Base-by-base conservation (phyloP, 2,888 invertebrate genomes). In the Stenchaetothrips biformis region DNA sequence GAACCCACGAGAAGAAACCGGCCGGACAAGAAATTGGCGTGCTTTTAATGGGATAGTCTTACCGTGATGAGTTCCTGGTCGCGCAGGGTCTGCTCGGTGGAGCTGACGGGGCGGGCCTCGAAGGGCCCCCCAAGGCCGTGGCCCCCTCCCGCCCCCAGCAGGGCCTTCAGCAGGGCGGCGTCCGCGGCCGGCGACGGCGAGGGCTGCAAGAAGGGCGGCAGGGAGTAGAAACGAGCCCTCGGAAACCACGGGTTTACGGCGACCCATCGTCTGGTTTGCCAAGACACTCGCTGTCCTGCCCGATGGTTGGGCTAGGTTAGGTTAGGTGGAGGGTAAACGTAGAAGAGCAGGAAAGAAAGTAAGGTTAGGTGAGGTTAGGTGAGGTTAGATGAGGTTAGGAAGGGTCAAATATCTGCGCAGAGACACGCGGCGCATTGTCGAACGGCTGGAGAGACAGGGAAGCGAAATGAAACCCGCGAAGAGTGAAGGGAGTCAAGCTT, bases 31-130 rank as follows among this genome's bases (percentile, higher is more conserved):
- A 11, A 7, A 7, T 49, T 49, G 49, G 8, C 49, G 8, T 49
- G 49, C 49, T 11, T 7, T 9, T 11, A 9, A 11, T 49, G 11
- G 49, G 49, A 49, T 11, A 49, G 7, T 2, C 67, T 67, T 21
- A 67, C 67, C 67, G 67, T 74, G 67, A 74, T 74, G 67, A 74
- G 67, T 11, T 25, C 9, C 67, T 74, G 67, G 67, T 74, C 67
- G 8, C 67, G 21, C 25, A 74, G 21, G 21, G 67, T 74, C 25
- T 74, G 67, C 67, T 74, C 67, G 21, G 67, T 74, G 67, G 67
- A 74, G 67, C 67, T 74, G 67, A 74, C 67, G 25, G 67, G 67
- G 67, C 67, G 67, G 8, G 9, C 67, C 25, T 25, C 67, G 25
- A 74, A 74, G 0, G 67, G 67, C 21, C 67, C 67, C 21, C 67